phyloP scores from a whole-genome alignment of 1,140 invertebrate genomes.

The Anadara kagoshimensis region DNA sequence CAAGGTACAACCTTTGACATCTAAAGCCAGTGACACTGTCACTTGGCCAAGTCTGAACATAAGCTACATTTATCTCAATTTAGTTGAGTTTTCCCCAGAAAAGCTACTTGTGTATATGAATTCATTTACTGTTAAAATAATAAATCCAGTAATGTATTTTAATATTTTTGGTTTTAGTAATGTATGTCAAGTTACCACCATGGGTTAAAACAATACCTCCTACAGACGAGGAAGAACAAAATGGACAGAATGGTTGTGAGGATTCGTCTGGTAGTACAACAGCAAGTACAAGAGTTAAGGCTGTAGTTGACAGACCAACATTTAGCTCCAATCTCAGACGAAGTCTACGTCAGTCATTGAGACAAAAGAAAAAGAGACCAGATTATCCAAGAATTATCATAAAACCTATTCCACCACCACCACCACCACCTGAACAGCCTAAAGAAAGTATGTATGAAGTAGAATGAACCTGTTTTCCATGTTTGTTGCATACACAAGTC shows the following conservation, averaged over 20 bases:
- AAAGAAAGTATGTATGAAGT: too few relatives aligned
- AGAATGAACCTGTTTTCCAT: too few relatives aligned
- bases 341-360: constrained; percentile 46
- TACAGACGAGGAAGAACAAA: constrained; percentile 26
- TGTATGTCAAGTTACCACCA: constrained; percentile 54
- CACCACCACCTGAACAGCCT: constrained; percentile 3
- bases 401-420: constrained; percentile 50
- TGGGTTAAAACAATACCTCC: constrained; percentile 36
- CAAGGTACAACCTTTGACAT: too few relatives aligned
- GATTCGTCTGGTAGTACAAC: neutral
- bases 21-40: neutral
- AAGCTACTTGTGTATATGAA: neutral
- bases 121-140: too few relatives aligned
- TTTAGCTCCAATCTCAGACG: constrained; percentile 23
- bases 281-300: neutral
- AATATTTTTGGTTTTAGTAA: constrained; percentile 52
- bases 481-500: too few relatives aligned
- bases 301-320: neutral
- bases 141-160: neutral
- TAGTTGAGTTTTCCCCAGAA: too few relatives aligned
- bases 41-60: neutral
- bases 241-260: constrained; percentile 22
- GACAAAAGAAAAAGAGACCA: constrained; percentile 46
- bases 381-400: constrained; percentile 54
- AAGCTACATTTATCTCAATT: too few relatives aligned